Evolutionary conservation across 2,888 invertebrate genomes (phyloP).

Genomic region (Cerceris rybyensis): DNA sequence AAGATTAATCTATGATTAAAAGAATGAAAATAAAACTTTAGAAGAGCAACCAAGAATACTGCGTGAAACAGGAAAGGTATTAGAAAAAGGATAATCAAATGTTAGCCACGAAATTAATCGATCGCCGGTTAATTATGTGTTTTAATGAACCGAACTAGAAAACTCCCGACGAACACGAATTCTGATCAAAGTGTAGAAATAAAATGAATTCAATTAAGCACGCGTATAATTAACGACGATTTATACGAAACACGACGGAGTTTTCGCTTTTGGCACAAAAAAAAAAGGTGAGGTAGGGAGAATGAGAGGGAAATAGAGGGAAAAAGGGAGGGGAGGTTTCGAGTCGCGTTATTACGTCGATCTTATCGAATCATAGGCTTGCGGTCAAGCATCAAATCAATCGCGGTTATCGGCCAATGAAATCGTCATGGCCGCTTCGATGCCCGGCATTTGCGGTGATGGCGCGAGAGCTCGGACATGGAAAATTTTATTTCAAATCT

Average conservation of each 20-base stretch:
- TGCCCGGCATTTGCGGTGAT: constrained; percentile 56
- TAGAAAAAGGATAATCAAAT: no score
- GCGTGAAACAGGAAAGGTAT: no score
- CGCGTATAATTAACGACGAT: constrained; percentile 13
- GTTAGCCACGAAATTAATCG: no score
- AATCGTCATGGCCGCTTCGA: constrained; percentile 65
- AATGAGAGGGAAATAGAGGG: neutral
- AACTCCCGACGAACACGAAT: neutral
- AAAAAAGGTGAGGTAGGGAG: neutral
- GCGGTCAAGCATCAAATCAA: constrained; percentile 60
- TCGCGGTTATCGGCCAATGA: constrained; percentile 68
- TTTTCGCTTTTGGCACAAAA: neutral
- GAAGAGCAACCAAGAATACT: no score
- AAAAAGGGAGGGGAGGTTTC: constrained; percentile 21
- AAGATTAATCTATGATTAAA: no score
- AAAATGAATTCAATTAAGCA: constrained; percentile 18
- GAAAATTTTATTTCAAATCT: constrained; percentile 54
- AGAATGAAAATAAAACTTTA: no score
- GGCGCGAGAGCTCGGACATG: constrained; percentile 16
- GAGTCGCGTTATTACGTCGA: constrained; percentile 42
- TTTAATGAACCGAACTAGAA: no score
- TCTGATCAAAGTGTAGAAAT: constrained; percentile 18
- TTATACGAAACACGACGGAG: neutral
- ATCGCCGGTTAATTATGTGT: no score
- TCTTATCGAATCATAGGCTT: constrained; percentile 64